Conservation (phyloP, 2,113 vertebrate genomes). For the Gnathonemus echidnorhynchus region DNA sequence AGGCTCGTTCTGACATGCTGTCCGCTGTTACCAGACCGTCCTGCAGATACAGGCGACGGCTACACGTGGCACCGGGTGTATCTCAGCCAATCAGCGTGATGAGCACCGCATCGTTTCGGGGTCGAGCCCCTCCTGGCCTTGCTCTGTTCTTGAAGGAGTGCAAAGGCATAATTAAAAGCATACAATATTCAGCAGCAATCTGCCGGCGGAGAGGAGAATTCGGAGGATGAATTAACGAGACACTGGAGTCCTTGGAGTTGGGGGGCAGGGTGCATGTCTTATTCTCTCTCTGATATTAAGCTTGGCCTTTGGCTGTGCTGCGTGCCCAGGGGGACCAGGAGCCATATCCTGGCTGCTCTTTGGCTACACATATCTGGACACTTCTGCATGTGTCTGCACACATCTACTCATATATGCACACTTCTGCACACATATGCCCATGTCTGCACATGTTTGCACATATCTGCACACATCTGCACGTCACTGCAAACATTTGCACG, state of each 20-base stretch:
- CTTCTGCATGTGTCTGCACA: not conserved
- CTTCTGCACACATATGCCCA: not conserved
- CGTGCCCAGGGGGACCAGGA: not conserved
- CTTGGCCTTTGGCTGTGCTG: not conserved
- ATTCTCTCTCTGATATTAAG: not conserved
- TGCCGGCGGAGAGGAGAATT: not conserved
- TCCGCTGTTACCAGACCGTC: not conserved
- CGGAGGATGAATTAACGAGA: not conserved
- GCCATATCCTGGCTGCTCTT: not conserved
- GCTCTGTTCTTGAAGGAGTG: not conserved
- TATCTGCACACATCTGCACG: not conserved
- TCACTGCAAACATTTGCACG: not conserved
- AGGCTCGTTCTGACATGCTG: not conserved
- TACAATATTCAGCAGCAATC: not conserved
- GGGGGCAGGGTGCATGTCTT: not conserved
- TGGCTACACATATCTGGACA: not conserved
- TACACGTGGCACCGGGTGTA: not conserved
- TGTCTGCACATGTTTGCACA: not conserved
- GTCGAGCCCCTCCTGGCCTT: not conserved
- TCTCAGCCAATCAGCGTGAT: not conserved
- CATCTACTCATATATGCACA: not conserved
- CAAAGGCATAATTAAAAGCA: conserved; percentile 5
- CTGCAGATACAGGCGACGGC: not conserved
- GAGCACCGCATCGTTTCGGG: not conserved
- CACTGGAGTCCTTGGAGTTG: not conserved